Conservation (phyloP, 2,113 vertebrate genomes). For the Montifringilla adamsi region DNA sequence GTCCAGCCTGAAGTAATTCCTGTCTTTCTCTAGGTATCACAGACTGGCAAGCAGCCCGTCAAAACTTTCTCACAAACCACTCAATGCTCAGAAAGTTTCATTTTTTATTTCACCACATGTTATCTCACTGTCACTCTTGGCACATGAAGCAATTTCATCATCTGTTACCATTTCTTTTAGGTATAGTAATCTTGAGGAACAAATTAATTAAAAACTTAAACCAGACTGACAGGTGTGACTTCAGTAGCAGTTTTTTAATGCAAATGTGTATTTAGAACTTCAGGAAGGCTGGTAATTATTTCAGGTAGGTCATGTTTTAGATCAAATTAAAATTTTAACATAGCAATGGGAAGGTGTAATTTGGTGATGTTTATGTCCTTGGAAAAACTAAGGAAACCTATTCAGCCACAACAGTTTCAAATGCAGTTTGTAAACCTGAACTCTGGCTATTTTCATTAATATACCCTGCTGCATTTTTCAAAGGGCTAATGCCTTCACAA, state of each 20-base stretch:
- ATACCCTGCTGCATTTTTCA: not conserved
- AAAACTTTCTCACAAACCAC: not conserved
- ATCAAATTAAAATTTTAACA: not conserved
- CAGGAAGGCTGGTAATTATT: conserved; percentile 10
- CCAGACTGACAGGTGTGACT: conserved; percentile 20
- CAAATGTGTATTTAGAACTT: not conserved
- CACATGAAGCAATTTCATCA: not conserved
- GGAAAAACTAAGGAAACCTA: not conserved
- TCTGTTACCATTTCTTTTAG: not conserved
- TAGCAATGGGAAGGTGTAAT: not conserved
- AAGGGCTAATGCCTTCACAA: not conserved
- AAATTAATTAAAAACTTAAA: conserved; percentile 38
- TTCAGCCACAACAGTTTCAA: not conserved
- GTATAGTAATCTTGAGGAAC: not conserved
- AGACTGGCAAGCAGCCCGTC: not conserved
- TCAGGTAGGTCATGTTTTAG: not conserved
- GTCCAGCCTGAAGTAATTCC: not conserved
- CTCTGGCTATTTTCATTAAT: not conserved
- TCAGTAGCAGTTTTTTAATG: not conserved
- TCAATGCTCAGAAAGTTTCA: not conserved
- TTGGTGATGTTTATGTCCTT: not conserved
- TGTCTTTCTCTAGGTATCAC: not conserved
- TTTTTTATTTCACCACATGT: not conserved
- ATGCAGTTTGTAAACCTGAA: not conserved
- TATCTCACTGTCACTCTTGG: not conserved